Conservation (phyloP, 2,113 vertebrate genomes). For the Eublepharis macularius region DNA sequence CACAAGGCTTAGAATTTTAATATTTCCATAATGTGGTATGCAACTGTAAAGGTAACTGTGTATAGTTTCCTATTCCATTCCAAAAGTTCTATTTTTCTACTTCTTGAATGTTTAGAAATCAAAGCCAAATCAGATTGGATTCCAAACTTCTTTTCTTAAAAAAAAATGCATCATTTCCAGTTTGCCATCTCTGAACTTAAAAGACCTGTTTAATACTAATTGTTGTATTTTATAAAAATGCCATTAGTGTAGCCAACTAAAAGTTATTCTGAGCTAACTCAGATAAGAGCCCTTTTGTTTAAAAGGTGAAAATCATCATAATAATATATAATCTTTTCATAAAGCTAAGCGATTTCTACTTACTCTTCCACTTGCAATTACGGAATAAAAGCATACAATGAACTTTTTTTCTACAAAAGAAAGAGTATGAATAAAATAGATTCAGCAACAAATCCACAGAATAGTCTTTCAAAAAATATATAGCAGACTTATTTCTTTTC, state of each 20-base stretch:
- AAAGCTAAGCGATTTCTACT: constrained; percentile 23
- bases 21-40: constrained; percentile 53
- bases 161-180: constrained; percentile 31
- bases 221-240: background rate
- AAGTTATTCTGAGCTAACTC: constrained; percentile 28
- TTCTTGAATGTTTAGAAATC: constrained; percentile 53
- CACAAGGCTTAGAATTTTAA: constrained; percentile 48
- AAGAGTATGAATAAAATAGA: background rate
- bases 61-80: constrained; percentile 37
- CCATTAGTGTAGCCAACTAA: constrained; percentile 7
- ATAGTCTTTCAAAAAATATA: background rate
- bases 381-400: background rate
- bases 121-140: constrained; percentile 48
- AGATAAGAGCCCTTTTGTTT: background rate
- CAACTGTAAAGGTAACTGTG: constrained; percentile 33
- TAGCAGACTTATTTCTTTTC: background rate
- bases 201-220: background rate
- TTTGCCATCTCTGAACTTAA: background rate
- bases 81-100: constrained; percentile 55
- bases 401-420: background rate
- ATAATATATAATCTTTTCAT: constrained; percentile 14
- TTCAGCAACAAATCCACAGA: background rate
- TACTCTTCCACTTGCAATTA: constrained; percentile 7
- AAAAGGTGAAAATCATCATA: background rate
- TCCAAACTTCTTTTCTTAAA: constrained; percentile 4